Conservation (phyloP, 2,113 vertebrate species). For the Penelope pileata region DNA sequence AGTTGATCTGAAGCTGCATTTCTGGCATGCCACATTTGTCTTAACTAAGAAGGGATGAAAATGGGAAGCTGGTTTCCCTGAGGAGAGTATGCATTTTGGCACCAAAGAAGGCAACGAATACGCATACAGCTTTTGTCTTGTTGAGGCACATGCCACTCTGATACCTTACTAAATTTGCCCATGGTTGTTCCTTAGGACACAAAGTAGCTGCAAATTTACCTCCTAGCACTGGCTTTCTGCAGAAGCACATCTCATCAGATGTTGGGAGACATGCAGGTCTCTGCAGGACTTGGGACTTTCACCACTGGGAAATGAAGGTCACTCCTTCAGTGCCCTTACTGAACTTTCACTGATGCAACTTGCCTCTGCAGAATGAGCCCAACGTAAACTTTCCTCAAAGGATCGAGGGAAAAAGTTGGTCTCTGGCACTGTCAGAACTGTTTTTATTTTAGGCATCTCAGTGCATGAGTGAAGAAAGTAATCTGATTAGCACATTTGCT, state of each 20-base stretch:
- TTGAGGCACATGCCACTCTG: background rate
- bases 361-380: background rate
- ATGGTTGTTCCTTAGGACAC: background rate
- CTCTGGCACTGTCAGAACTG: background rate
- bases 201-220: background rate
- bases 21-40: background rate
- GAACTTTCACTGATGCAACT: background rate
- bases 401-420: background rate
- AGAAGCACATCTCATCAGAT: background rate
- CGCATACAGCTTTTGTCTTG: background rate
- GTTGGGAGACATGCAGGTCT: background rate
- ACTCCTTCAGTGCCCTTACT: background rate
- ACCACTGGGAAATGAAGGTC: background rate
- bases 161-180: background rate
- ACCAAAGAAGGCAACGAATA: background rate
- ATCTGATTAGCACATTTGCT: constrained; percentile 38
- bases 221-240: background rate
- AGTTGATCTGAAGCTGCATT: background rate
- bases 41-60: background rate
- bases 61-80: background rate
- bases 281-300: background rate
- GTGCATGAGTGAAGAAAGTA: constrained; percentile 22
- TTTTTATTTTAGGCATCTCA: constrained; percentile 39
- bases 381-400: background rate
- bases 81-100: background rate